phyloP scores from a whole-genome alignment of 2,113 vertebrate species.

The Pterocles burchelli region DNA sequence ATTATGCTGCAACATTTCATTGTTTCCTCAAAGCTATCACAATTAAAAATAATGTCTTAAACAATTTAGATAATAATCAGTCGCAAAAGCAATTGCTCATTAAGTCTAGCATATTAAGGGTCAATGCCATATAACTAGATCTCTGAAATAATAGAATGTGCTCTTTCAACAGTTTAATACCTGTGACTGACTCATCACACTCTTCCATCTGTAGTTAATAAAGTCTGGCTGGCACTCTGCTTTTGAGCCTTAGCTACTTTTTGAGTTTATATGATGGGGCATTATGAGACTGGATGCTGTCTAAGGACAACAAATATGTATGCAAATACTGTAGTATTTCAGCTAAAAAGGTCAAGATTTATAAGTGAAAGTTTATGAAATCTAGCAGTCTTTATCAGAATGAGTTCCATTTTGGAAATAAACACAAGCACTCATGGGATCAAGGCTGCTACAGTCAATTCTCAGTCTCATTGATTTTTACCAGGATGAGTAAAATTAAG shows the following conservation, averaged over 20 bases:
- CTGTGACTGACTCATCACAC: background rate
- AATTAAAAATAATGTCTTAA: conserved; percentile 2
- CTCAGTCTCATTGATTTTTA: background rate
- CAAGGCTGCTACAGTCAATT: background rate
- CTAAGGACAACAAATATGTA: background rate
- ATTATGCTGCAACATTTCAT: background rate
- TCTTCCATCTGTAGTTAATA: background rate
- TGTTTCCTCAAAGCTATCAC: conserved; percentile 10
- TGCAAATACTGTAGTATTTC: background rate
- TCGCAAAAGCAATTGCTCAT: background rate
- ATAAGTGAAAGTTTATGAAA: background rate
- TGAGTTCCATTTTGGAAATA: background rate
- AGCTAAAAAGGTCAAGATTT: background rate
- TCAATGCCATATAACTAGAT: background rate
- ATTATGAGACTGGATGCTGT: background rate
- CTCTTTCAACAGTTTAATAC: background rate
- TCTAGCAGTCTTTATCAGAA: background rate
- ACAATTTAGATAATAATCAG: background rate
- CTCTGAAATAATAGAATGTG: background rate
- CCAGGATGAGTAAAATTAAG: background rate
- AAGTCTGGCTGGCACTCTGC: background rate
- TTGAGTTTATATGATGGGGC: background rate
- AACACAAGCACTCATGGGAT: background rate
- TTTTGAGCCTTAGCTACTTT: background rate
- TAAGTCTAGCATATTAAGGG: background rate